Conservation (phyloP, 2,888 invertebrate species). For the Drosophila birchii region DNA sequence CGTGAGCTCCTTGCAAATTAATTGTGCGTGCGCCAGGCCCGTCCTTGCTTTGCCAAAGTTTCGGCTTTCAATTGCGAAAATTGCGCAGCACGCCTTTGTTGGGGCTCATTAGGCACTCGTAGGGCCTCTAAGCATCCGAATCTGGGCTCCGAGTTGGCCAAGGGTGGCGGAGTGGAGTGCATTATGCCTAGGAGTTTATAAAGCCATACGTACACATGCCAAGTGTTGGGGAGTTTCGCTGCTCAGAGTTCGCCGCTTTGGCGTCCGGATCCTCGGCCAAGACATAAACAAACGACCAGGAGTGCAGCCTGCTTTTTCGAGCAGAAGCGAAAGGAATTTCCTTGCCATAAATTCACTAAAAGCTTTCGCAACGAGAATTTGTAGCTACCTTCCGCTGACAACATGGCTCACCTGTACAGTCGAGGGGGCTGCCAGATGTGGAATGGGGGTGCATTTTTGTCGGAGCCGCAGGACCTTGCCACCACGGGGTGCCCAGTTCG, state of each 20-base stretch:
- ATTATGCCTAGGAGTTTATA: slow-evolving; percentile 59
- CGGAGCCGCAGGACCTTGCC: slow-evolving; percentile 36
- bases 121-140: slow-evolving; percentile 25
- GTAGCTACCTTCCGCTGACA: slow-evolving; percentile 81
- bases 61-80: slow-evolving; percentile 55
- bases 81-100: slow-evolving; percentile 34
- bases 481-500: slow-evolving; percentile 44
- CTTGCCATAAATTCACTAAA: slow-evolving; percentile 81
- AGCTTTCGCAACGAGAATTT: slow-evolving; percentile 79
- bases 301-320: slow-evolving; percentile 45
- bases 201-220: slow-evolving; percentile 43
- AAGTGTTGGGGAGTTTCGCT: slow-evolving; percentile 27
- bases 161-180: slow-evolving; percentile 49
- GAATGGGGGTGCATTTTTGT: slow-evolving; percentile 10
- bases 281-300: slow-evolving; percentile 69
- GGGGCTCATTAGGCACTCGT: slow-evolving; percentile 60
- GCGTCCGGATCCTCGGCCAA: slow-evolving; percentile 35
- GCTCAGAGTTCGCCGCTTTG: slow-evolving; percentile 15
- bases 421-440: slow-evolving; percentile 20
- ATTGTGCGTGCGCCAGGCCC: slow-evolving; percentile 47
- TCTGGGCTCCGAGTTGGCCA: slow-evolving; percentile 16
- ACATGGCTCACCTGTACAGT: slow-evolving; percentile 74
- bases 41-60: slow-evolving; percentile 40
- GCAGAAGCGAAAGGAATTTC: slow-evolving; percentile 62
- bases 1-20: slow-evolving; percentile 53